A percentile compares a stretch with the other conserved stretches of the same genome.
Evolutionary conservation across 2,797 vertebrate genomes (phyloP).

Genomic region (Danio jaintianensis): DNA sequence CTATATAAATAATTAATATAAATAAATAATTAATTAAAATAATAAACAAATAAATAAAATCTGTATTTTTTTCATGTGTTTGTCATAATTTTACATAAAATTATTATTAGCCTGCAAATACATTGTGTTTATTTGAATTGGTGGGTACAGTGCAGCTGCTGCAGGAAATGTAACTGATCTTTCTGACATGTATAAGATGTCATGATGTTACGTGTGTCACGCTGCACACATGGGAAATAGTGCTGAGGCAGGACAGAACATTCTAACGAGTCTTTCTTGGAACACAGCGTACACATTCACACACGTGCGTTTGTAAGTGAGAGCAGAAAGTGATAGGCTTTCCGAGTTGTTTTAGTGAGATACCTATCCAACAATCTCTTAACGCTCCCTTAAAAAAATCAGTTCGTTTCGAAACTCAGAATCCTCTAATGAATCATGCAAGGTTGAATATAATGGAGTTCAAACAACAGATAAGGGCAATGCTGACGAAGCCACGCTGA

Average conservation of each 20-base stretch:
- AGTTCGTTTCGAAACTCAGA: neutral
- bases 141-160: neutral
- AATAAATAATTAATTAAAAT: too few relatives aligned
- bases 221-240: conserved; percentile 17
- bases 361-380: conserved; percentile 3
- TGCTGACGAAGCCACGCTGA: conserved; percentile 31
- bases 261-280: conserved; percentile 22
- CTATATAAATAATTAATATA: too few relatives aligned
- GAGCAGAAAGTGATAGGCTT: conserved; percentile 12
- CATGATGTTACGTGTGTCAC: neutral
- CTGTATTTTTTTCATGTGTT: neutral
- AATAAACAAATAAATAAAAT: too few relatives aligned
- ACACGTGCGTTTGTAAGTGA: neutral
- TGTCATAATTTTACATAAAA: neutral
- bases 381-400: conserved; percentile 15
- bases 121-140: conserved; percentile 18
- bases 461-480: conserved; percentile 32
- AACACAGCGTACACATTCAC: conserved; percentile 29
- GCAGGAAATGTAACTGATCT: conserved; percentile 21
- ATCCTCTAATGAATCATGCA: neutral
- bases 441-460: conserved; percentile 37
- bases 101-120: conserved; percentile 12
- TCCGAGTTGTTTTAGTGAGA: conserved; percentile 41
- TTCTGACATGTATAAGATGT: conserved; percentile 15
- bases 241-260: conserved; percentile 33